Percentiles rank a stretch among this genome's conserved stretches.
Conservation (phyloP, 2,113 vertebrate species). For the Calcarius ornatus region DNA sequence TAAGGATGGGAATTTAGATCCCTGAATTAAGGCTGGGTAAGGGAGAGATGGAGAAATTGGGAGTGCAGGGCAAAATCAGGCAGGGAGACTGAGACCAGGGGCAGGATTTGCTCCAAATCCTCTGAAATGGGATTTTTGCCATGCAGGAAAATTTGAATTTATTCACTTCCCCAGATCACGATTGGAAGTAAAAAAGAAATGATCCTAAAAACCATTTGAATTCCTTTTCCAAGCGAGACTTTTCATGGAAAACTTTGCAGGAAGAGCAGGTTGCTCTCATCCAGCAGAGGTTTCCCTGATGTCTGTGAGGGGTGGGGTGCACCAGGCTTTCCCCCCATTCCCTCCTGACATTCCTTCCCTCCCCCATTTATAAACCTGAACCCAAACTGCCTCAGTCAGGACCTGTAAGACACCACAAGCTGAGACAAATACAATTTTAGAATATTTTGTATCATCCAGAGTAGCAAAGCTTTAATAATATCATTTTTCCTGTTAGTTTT, state of each 20-base stretch:
- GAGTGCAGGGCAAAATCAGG: neutral
- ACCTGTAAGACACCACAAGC: neutral
- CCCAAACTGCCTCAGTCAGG: neutral
- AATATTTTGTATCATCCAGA: neutral
- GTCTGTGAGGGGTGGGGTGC: neutral
- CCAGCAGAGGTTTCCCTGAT: neutral
- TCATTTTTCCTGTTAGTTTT: no score
- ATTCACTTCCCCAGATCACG: neutral
- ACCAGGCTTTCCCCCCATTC: neutral
- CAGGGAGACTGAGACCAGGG: neutral
- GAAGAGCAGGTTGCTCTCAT: neutral
- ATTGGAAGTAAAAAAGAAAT: neutral
- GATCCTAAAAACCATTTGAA: fast-evolving
- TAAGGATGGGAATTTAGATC: neutral
- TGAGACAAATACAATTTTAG: neutral
- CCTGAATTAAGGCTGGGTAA: neutral
- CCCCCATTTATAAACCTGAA: neutral
- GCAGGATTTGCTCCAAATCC: neutral
- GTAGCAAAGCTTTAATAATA: neutral
- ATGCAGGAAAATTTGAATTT: neutral
- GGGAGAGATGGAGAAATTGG: neutral
- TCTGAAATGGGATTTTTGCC: neutral
- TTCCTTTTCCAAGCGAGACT: neutral
- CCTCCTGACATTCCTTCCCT: neutral
- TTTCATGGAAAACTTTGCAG: neutral